Evolutionary conservation across 2,888 invertebrate species (phyloP), one percentile per base, ranked within the genome.

Genomic region (Acleris cristana): DNA sequence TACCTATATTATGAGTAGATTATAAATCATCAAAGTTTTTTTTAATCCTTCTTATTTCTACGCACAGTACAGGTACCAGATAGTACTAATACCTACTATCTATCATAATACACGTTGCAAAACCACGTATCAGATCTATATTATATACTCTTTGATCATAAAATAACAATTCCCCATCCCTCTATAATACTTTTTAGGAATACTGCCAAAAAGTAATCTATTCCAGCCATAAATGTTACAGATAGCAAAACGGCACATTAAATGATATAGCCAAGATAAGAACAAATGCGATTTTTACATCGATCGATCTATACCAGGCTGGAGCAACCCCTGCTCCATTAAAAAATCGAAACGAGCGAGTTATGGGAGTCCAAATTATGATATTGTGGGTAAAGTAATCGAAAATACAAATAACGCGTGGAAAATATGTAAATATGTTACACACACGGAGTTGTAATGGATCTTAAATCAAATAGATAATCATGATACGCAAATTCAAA

Each of bases 221-320:
- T 80, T 81, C 79, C 81, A 78, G 75, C 83, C 86, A 84, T 88
- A 88, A 90, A 89, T 85, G 88, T 86, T 85, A 90, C 91, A 91
- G 92, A 92, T 90, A 92, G 81, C 86, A 83, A 84, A 90, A 90
- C 79, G 90, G 82, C 86, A 89, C 92, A 91, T 92, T 92, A 92
- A 92, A 92, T 90, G 90, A 89, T 89, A 91, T 83, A 82, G 83
- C 79, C 84, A 80, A 91, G 92, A 92, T 92, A 92, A 89, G 88
- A 86, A 77, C 76, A 89, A 92, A 92, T 92, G 90, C 81, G 84
- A 79, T 84, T 92, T 91, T 92, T 91, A 87, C 87, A 88, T 87
- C 85, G 81, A 71, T 74, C 76, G 79, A 86, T 87, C 87, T 89
- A 88, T 86, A 82, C 77, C 78, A 75, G 76, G 75, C 78, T 81